phyloP scores from a whole-genome alignment of 2,113 vertebrate species.

The Sprattus sprattus region DNA sequence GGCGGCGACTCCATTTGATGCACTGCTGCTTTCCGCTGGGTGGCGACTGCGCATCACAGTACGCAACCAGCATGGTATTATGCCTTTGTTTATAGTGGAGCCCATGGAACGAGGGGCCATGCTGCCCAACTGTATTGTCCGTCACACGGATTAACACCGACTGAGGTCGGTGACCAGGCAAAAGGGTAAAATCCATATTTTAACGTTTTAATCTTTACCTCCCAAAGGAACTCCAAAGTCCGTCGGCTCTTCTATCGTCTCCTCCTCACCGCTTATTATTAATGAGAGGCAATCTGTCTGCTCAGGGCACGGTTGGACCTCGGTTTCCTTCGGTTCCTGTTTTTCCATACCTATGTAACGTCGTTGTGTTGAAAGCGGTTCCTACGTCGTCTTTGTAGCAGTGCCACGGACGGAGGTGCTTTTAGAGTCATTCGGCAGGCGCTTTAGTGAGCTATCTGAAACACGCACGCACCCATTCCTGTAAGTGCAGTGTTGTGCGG shows the following conservation, averaged over 20 bases:
- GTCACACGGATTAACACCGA: constrained; percentile 65
- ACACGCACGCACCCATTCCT: constrained; percentile 67
- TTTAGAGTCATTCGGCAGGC: constrained; percentile 52
- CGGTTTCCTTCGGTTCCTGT: constrained; percentile 59
- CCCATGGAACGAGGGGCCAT: constrained; percentile 74
- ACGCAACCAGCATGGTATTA: constrained; percentile 63
- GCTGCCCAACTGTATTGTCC: constrained; percentile 71
- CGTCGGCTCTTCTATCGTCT: constrained; percentile 62
- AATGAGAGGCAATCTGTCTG: constrained; percentile 70
- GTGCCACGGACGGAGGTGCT: constrained; percentile 58
- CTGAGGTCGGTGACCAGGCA: constrained; percentile 49
- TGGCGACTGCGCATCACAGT: constrained; percentile 54
- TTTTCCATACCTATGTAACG: constrained; percentile 64
- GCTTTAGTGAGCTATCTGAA: constrained; percentile 60
- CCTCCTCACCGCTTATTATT: constrained; percentile 74
- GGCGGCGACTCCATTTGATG: constrained; percentile 11
- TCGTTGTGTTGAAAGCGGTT: constrained; percentile 49
- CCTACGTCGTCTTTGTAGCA: constrained; percentile 38
- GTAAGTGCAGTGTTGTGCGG: constrained; percentile 53
- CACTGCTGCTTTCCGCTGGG: constrained; percentile 52
- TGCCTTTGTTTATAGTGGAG: constrained; percentile 81
- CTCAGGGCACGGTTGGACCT: constrained; percentile 63
- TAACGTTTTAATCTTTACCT: constrained; percentile 54
- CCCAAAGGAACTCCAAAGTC: constrained; percentile 54
- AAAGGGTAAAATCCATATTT: constrained; percentile 28